Percentiles rank a stretch among this genome's conserved stretches.
These are phyloP conservation scores for Hypotaenidia okinawae DNA, from an alignment of 2,797 vertebrate genomes.

Conservation along the genomic window DNA sequence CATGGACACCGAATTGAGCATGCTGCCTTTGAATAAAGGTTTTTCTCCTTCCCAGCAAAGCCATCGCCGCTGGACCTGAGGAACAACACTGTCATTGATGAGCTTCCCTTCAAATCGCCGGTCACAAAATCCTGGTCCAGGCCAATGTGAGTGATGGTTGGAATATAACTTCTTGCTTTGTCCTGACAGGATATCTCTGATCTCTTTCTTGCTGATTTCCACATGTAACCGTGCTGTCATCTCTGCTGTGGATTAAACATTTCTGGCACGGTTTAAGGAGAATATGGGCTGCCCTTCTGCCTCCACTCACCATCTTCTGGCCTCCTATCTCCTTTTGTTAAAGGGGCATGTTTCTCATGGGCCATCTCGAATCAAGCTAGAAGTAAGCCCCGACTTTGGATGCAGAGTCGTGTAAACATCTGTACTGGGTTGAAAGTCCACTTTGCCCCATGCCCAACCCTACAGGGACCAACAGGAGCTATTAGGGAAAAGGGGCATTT, in stretches of 20 bases:
- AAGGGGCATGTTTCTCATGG: not conserved
- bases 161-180: not conserved
- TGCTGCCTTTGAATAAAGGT: not conserved
- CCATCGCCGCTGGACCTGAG: conserved; percentile 94
- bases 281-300: not conserved
- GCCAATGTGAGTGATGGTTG: conserved; percentile 85
- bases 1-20: not conserved
- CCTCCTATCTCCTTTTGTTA: not conserved
- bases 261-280: not conserved
- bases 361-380: not conserved
- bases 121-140: conserved; percentile 97
- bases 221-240: not conserved
- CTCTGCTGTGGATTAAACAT: not conserved
- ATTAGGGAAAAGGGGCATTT: not conserved
- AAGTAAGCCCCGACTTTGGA: not conserved
- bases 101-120: conserved; percentile 97
- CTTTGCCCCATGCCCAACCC: not conserved
- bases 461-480: not conserved
- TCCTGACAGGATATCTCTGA: not conserved
- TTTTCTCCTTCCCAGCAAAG: conserved; percentile 82
- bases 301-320: not conserved
- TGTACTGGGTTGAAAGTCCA: not conserved
- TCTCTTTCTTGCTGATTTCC: not conserved
- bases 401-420: not conserved
- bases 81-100: conserved; percentile 93